phyloP scores from a whole-genome alignment of 2,113 vertebrate species.

The Chaetodon trifascialis region DNA sequence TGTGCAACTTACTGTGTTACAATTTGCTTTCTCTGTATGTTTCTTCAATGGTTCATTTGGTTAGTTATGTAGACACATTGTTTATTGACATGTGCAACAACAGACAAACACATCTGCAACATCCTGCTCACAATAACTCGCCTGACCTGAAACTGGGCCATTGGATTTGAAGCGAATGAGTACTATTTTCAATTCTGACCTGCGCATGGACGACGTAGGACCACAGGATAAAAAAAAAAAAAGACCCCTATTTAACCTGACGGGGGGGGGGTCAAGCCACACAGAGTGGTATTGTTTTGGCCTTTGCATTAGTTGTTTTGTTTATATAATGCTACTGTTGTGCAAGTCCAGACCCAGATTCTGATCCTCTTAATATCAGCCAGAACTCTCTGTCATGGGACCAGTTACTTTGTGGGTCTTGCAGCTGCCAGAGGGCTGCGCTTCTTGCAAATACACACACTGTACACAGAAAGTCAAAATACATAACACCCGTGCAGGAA shows the following conservation, averaged over 20 bases:
- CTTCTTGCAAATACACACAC: neutral
- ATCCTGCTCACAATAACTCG: neutral
- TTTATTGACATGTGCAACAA: conserved; percentile 29
- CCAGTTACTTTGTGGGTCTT: conserved; percentile 35
- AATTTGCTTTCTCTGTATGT: no score
- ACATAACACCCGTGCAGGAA: conserved; percentile 54
- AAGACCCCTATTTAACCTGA: conserved; percentile 33
- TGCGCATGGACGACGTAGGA: neutral
- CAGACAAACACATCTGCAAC: conserved; percentile 25
- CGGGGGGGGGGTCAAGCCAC: conserved; percentile 27
- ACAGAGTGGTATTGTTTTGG: conserved; percentile 68
- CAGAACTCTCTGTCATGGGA: conserved; percentile 60
- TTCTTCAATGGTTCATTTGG: neutral
- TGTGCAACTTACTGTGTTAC: no score
- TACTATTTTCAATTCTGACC: conserved; percentile 9
- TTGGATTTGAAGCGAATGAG: conserved; percentile 29
- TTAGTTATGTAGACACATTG: neutral
- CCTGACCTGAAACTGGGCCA: conserved; percentile 33
- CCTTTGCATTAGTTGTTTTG: conserved; percentile 55
- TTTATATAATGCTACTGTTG: conserved; percentile 71
- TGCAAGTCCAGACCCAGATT: conserved; percentile 64
- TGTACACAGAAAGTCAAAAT: conserved; percentile 29
- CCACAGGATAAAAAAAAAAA: conserved; percentile 4
- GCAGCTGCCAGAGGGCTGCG: conserved; percentile 20
- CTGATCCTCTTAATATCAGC: conserved; percentile 78